A percentile compares a stretch with the other conserved stretches of the same genome.
phyloP scores from a whole-genome alignment of 1,140 invertebrate species.

The Lineus longissimus region DNA sequence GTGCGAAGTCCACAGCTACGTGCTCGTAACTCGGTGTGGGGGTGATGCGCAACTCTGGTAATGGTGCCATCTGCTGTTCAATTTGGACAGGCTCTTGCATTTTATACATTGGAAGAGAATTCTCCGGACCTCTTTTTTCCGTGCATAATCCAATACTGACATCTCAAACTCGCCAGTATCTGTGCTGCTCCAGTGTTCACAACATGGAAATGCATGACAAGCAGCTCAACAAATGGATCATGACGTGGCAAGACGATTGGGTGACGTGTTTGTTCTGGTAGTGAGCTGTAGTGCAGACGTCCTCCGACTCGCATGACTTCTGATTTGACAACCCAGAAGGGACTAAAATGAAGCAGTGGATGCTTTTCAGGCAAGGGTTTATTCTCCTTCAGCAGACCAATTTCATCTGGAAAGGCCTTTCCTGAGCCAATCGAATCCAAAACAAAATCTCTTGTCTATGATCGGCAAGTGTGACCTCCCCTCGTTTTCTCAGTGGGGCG shows the following conservation, averaged over 20 bases:
- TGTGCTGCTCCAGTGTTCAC: not conserved
- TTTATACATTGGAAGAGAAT: not conserved
- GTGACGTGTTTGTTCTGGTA: not conserved
- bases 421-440: not conserved
- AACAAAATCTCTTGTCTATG: not conserved
- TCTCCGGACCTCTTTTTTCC: not conserved
- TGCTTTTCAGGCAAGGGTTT: not conserved
- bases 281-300: not conserved
- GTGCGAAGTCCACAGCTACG: not conserved
- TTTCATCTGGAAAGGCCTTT: conserved; percentile 1
- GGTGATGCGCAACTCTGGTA: not conserved
- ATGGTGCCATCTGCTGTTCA: not conserved
- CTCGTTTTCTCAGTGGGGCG: not conserved
- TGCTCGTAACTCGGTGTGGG: not conserved
- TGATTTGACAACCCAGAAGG: not conserved
- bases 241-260: not conserved
- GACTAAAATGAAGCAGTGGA: not conserved
- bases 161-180: not conserved
- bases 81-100: conserved; percentile 1
- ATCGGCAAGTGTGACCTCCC: not conserved
- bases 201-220: not conserved
- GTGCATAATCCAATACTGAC: conserved; percentile 1
- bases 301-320: not conserved
- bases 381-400: not conserved
- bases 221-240: not conserved